A percentile compares a stretch with the other conserved stretches of the same genome.
Conservation (phyloP, 2,113 vertebrate species). For the Rhodinocichla rosea region DNA sequence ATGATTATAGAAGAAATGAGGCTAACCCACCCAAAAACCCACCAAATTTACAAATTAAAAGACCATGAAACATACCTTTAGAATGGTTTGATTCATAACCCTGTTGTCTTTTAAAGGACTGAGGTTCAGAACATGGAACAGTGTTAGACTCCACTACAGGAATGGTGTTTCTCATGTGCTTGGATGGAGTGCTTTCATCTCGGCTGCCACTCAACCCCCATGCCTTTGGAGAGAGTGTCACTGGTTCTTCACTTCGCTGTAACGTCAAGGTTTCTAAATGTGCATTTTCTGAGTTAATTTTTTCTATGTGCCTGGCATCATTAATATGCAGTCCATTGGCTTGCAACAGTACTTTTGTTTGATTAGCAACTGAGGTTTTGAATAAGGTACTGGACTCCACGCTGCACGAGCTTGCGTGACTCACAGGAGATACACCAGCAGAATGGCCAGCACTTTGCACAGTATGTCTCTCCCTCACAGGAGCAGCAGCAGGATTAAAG, state of each 20-base stretch:
- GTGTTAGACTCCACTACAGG: slow-evolving; percentile 48
- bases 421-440: slow-evolving; percentile 47
- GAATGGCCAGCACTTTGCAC: background rate
- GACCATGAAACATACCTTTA: slow-evolving; percentile 59
- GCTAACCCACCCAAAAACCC: background rate
- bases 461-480: background rate
- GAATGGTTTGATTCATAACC: slow-evolving; percentile 50
- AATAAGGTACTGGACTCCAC: slow-evolving; percentile 19
- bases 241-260: slow-evolving; percentile 1
- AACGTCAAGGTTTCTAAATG: background rate
- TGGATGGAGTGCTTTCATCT: background rate
- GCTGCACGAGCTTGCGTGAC: background rate
- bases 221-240: slow-evolving; percentile 26
- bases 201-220: background rate
- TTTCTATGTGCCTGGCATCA: background rate
- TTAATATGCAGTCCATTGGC: slow-evolving; percentile 20
- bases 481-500: slow-evolving; percentile 64
- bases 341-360: slow-evolving; percentile 46
- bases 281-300: background rate
- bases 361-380: slow-evolving; percentile 58
- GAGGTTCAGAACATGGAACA: slow-evolving; percentile 54
- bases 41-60: background rate
- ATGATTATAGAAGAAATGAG: background rate
- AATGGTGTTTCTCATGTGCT: background rate
- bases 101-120: slow-evolving; percentile 24